Conservation (phyloP, 2,113 vertebrate genomes). For the Microcebus tavaratra region DNA sequence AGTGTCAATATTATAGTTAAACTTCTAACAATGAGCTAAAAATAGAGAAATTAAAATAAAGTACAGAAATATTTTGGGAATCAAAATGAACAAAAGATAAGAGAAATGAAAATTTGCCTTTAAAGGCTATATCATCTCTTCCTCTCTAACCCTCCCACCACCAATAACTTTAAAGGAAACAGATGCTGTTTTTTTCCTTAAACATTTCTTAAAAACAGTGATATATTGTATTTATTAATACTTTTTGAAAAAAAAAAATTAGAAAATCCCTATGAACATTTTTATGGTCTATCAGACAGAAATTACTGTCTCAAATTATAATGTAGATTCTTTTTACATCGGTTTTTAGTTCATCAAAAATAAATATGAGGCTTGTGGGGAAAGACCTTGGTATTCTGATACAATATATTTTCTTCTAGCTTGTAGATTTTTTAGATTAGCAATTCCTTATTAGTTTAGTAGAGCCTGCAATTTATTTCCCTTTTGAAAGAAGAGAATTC, state of each 20-base stretch:
- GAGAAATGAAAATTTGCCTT: not conserved
- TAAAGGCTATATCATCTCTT: not conserved
- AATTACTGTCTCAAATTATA: constrained; percentile 35
- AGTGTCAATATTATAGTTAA: constrained; percentile 25
- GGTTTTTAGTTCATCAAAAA: constrained; percentile 26
- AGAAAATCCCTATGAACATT: not conserved
- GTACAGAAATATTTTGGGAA: not conserved
- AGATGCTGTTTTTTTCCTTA: not conserved
- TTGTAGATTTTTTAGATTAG: not conserved
- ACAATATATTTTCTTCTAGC: not conserved
- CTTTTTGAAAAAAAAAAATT: not conserved
- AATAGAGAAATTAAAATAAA: constrained; percentile 51
- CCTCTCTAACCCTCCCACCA: not conserved
- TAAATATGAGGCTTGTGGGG: not conserved
- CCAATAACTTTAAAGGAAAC: not conserved
- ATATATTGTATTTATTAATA: not conserved
- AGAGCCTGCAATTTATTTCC: not conserved
- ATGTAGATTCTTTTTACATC: not conserved
- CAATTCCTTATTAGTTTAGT: not conserved
- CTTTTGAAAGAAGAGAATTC: constrained; percentile 23
- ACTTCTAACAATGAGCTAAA: not conserved
- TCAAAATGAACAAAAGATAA: constrained; percentile 27
- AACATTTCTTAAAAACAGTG: not conserved
- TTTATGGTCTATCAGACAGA: constrained; percentile 34
- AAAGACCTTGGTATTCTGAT: not conserved